phyloP scores from a whole-genome alignment of 2,797 vertebrate genomes.

The Gallinago solitaria region DNA sequence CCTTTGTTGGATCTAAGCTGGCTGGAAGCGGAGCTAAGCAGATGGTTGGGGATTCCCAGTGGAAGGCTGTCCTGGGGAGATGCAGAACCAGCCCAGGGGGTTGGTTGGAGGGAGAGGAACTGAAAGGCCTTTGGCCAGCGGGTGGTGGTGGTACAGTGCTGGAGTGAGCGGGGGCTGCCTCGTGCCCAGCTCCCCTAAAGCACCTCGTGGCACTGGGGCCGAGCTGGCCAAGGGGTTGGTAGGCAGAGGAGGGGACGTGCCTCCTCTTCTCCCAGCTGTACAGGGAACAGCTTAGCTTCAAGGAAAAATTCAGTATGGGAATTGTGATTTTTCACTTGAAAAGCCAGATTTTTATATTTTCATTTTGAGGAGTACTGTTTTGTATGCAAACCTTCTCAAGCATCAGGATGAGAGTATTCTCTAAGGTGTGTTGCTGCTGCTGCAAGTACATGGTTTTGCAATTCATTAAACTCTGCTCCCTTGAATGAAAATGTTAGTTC shows the following conservation, averaged over 20 bases:
- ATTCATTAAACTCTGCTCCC: constrained; percentile 32
- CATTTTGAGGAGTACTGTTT: background rate
- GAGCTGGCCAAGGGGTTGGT: background rate
- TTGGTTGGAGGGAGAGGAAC: background rate
- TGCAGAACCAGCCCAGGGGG: background rate
- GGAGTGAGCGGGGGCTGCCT: background rate
- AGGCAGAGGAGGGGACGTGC: background rate
- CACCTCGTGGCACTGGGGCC: fast-evolving
- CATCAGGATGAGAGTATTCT: background rate
- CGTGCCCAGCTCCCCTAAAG: background rate
- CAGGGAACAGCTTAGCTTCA: background rate
- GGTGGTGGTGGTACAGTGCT: background rate
- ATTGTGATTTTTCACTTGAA: background rate
- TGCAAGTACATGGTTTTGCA: background rate
- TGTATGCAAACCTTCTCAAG: constrained; percentile 4
- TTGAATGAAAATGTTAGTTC: background rate
- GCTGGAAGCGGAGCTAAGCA: background rate
- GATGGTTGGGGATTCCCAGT: background rate
- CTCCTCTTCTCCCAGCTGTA: background rate
- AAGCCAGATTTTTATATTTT: background rate
- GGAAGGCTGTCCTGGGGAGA: background rate
- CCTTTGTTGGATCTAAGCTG: background rate
- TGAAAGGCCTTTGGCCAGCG: background rate
- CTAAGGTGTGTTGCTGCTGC: constrained; percentile 3
- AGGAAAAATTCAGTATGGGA: background rate